Evolutionary conservation across 2,113 vertebrate genomes (phyloP), one percentile per base, ranked within the genome.

Genomic region (Heterotis niloticus): DNA sequence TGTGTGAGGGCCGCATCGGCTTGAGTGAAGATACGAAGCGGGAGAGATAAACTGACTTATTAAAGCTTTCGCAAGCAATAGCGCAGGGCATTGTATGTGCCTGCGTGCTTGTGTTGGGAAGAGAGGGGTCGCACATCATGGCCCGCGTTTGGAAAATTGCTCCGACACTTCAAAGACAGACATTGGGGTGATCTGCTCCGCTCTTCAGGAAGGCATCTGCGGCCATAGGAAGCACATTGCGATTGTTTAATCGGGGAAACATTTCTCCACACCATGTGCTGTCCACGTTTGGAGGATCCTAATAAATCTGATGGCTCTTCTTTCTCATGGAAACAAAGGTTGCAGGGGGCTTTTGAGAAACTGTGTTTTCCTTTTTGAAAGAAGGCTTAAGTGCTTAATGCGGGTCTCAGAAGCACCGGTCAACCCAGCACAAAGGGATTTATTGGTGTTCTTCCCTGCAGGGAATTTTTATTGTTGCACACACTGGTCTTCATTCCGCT

Each of bases 351-450:
- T 76, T 14, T 0, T 80, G 86, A 82, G 75, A 59, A 71, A 70
- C 81, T 60, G 54, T 16, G 20, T 59, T 82, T 84, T 86, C 83
- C 78, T 84, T 81, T 68, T 89, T 81, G 85, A 85, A 78, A 80
- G 77, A 82, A 85, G 84, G 79, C 64, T 64, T 12, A 44, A 78
- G 77, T 83, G 86, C 81, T 88, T 88, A 85, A 87, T 86, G 76
- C 83, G 54, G 83, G 80, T 77, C 81, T 86, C 83, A 85, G 86
- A 86, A 84, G 83, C n/a, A 78, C 79, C 5, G 11, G 78, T 81
- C 82, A 60, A 65, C 28, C 52, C 65, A 82, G 85, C 89, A 88
- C 88, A 89, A 89, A 90, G 86, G 76, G 44, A 79, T 88, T 91
- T 87, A 90, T 87, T 87, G 85, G 83, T 80, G 85, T 80, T 52